Percentiles rank a stretch among this genome's conserved stretches.
Conservation (phyloP, 1,140 invertebrate species). For the Caenorhabditis latens region DNA sequence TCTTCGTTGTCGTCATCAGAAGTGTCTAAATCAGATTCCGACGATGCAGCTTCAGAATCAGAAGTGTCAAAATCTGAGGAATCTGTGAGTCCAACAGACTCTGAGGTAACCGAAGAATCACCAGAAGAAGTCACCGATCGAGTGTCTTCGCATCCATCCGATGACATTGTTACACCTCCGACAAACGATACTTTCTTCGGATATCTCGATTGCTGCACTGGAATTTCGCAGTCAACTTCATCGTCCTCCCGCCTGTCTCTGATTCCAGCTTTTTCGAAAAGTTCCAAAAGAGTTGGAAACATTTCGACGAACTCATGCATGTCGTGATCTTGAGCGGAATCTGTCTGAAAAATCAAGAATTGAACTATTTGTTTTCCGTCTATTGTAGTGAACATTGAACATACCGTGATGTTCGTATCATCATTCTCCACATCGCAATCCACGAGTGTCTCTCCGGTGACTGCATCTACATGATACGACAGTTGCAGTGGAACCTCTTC, state of each 20-base stretch:
- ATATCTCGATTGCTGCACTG: neutral
- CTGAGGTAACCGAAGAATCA: neutral
- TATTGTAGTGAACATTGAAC: neutral
- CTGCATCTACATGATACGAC: neutral
- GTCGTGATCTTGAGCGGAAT: neutral
- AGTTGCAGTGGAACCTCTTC: constrained; percentile 14
- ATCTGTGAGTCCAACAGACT: neutral
- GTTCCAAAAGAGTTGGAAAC: constrained; percentile 14
- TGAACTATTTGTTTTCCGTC: neutral
- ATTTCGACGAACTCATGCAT: constrained; percentile 35
- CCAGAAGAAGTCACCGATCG: constrained; percentile 7
- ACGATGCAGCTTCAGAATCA: neutral
- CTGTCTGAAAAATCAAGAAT: neutral
- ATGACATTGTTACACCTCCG: constrained; percentile 20
- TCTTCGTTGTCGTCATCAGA: neutral
- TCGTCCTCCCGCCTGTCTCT: neutral
- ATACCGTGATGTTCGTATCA: neutral
- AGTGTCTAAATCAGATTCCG: neutral
- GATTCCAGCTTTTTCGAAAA: constrained; percentile 51
- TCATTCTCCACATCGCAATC: constrained; percentile 7
- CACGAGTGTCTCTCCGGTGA: neutral
- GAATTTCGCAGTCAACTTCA: constrained; percentile 13
- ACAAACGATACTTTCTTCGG: neutral
- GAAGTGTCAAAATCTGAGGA: neutral
- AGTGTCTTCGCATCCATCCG: constrained; percentile 27